Evolutionary conservation across 2,888 invertebrate species (phyloP).

Genomic region (Heteromurus nitidus): DNA sequence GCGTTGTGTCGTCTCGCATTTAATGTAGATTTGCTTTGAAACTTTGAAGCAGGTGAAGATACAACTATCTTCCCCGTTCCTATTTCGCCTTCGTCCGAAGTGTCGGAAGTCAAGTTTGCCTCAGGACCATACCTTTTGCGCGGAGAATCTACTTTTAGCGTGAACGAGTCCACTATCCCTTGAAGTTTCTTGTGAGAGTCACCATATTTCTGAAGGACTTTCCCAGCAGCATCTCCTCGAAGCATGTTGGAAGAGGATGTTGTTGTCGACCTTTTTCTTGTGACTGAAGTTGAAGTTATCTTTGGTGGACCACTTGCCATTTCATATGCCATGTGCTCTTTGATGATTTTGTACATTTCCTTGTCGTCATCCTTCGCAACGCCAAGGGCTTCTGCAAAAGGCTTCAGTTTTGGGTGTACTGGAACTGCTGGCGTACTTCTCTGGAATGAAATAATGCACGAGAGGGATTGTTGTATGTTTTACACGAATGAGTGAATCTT

Average conservation of each 20-base stretch:
- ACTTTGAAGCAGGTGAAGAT: neutral
- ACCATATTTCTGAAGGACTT: conserved; percentile 30
- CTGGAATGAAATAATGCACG: neutral
- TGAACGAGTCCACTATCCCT: conserved; percentile 25
- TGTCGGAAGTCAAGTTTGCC: neutral
- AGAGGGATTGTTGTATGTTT: too few species aligned
- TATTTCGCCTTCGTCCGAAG: neutral
- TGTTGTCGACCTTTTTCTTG: neutral
- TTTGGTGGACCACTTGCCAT: conserved; percentile 31
- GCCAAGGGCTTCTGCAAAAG: conserved; percentile 21
- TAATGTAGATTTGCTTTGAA: neutral
- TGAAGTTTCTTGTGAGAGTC: conserved; percentile 48
- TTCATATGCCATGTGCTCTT: conserved; percentile 43
- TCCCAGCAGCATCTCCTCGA: conserved; percentile 23
- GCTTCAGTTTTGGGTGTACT: neutral
- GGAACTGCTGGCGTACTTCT: neutral
- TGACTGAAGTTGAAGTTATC: neutral
- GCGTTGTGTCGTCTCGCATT: conserved; percentile 1
- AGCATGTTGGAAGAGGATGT: neutral
- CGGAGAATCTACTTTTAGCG: conserved; percentile 28
- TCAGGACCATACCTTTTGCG: too few species aligned
- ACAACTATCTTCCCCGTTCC: too few species aligned
- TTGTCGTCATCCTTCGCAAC: conserved; percentile 4
- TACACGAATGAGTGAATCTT: neutral
- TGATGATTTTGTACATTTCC: conserved; percentile 39